These are phyloP conservation scores for Diglossa brunneiventris DNA, from an alignment of 2,113 vertebrate species.

Conservation along the genomic window DNA sequence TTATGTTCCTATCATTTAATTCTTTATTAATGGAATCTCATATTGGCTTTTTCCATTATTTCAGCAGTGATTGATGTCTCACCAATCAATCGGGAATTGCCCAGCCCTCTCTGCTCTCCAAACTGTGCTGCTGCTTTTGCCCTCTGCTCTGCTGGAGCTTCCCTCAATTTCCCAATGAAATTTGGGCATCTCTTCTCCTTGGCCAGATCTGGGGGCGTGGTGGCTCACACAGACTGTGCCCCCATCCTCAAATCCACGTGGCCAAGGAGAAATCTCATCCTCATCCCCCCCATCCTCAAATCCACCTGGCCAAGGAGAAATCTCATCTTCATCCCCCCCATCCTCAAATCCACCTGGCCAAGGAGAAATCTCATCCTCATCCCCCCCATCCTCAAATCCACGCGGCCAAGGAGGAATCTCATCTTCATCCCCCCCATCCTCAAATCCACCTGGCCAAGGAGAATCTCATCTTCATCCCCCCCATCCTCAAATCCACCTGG, in stretches of 20 bases:
- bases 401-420: background rate
- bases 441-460: background rate
- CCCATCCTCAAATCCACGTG: too few species aligned
- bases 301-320: background rate
- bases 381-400: background rate
- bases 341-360: too few species aligned
- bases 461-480: background rate
- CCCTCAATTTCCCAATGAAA: background rate
- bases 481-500: background rate
- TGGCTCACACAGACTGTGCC: accelerated
- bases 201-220: accelerated
- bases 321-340: background rate
- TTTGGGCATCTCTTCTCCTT: background rate
- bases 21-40: constrained; percentile 45
- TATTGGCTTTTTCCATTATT: constrained; percentile 47
- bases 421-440: background rate
- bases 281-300: background rate
- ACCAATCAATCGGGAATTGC: background rate
- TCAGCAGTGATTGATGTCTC: background rate
- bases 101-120: accelerated
- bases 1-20: constrained; percentile 30
- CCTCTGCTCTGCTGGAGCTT: background rate
- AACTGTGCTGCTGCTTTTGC: background rate
- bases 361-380: background rate
- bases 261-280: background rate